Percentiles rank a stretch among this genome's conserved stretches.
Conservation (phyloP, 2,888 invertebrate genomes). For the Pyrochroa serraticornis region DNA sequence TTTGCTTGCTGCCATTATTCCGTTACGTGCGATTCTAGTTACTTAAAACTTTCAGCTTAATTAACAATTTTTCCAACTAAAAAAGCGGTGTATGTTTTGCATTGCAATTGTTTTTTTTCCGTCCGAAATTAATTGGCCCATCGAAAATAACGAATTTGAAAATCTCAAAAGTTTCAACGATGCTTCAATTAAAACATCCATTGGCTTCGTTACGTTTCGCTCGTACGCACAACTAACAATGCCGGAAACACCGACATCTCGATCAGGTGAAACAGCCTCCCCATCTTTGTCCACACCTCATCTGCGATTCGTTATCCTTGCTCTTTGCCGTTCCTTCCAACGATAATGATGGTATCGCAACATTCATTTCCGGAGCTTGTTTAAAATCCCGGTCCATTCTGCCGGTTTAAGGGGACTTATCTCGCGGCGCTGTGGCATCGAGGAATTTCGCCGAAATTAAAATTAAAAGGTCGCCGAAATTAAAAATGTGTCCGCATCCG, state of each 20-base stretch:
- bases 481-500: not conserved
- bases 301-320: constrained; percentile 27
- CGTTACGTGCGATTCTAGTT: too few relatives aligned
- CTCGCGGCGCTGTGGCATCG: too few relatives aligned
- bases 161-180: constrained; percentile 29
- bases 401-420: not conserved
- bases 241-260: too few relatives aligned
- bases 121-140: constrained; percentile 9
- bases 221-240: constrained; percentile 32
- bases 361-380: constrained; percentile 55
- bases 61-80: too few relatives aligned
- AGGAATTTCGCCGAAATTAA: too few relatives aligned
- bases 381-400: constrained; percentile 21
- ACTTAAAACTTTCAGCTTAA: too few relatives aligned
- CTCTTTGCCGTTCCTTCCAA: constrained; percentile 39
- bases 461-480: too few relatives aligned
- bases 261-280: constrained; percentile 32
- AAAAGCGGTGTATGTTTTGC: not conserved
- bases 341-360: constrained; percentile 55
- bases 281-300: constrained; percentile 24
- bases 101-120: not conserved
- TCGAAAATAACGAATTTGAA: constrained; percentile 35
- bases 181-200: constrained; percentile 45
- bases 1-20: too few relatives aligned
- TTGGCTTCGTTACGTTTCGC: constrained; percentile 45